These are phyloP conservation scores for Littorina saxatilis DNA, from an alignment of 1,140 invertebrate species.

Conservation along the genomic window DNA sequence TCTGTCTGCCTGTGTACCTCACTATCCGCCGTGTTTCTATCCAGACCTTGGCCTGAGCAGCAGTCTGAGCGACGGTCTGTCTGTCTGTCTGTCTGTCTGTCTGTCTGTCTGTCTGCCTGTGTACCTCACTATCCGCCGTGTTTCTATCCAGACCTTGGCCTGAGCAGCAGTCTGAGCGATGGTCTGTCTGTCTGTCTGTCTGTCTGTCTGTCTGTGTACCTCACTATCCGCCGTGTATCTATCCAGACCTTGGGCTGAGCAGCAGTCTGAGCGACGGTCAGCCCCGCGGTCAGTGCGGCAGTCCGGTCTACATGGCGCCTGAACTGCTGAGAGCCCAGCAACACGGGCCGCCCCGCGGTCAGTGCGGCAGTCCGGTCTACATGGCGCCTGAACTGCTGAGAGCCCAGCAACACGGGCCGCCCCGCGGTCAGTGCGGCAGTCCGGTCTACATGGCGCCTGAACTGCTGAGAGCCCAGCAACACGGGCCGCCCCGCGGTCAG, in stretches of 20 bases:
- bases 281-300: background rate
- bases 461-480: background rate
- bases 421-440: constrained; percentile 21
- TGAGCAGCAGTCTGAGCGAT: too few relatives aligned
- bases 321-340: background rate
- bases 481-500: constrained; percentile 10
- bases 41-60: too few relatives aligned
- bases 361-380: constrained; percentile 20
- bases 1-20: too few relatives aligned
- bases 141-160: too few relatives aligned
- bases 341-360: background rate
- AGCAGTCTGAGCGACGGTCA: background rate
- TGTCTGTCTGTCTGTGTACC: background rate
- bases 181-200: background rate
- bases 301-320: constrained; percentile 19
- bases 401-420: background rate
- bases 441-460: constrained; percentile 19
- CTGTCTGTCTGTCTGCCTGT: too few relatives aligned
- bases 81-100: too few relatives aligned
- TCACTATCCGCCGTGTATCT: too few relatives aligned
- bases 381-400: constrained; percentile 18
- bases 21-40: too few relatives aligned
- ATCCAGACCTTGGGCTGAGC: constrained; percentile 18
- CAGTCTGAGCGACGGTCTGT: too few relatives aligned
- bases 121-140: too few relatives aligned